Base-by-base conservation (phyloP, 2,797 vertebrate species). In the Acipenser oxyrinchus region DNA sequence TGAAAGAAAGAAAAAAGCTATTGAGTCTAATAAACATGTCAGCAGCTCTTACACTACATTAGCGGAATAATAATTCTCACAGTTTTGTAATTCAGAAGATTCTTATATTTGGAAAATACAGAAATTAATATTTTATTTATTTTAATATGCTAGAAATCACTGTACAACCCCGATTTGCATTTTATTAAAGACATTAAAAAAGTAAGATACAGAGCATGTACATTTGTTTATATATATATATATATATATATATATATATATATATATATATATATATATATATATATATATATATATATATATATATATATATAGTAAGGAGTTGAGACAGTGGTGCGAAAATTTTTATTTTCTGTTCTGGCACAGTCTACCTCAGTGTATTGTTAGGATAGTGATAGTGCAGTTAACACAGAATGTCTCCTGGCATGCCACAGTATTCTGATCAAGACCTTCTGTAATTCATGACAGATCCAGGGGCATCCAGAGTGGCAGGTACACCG, bases 341-440 rank as follows among this genome's bases (percentile, higher is more conserved):
- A 80, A 61, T 83, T 79, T 69, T 76, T 82, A 74, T 81, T 65
- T 67, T 81, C 81, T 90, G 82, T 91, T 85, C 83, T 88, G 89
- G 90, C 91, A 85, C 88, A 90, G 89, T 94, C 95, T 97, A 96
- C 95, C 94, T 95, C 94, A 97, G 84, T 86, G 83, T 84, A 77
- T 81, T 86, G 79, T 87, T 85, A 84, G 85, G 88, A 86, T 37
- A 7, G 60, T 62, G 6, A 13, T 76, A 73, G 88, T 85, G 78
- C 76, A 66, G 86, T 85, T 85, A 76, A 75, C 78, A 74, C 74
- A 76, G 70, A 75, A 72, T 70, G 68, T 77, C 83, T 78, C 68
- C 67, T 60, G 77, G 74, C 72, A 70, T 77, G 69, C 68, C 79
- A 52, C 69, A 78, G 73, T 81, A 73, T 74, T 80, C 74, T 70